Conservation (phyloP, 2,888 invertebrate species). For the Diarsia dahlii region DNA sequence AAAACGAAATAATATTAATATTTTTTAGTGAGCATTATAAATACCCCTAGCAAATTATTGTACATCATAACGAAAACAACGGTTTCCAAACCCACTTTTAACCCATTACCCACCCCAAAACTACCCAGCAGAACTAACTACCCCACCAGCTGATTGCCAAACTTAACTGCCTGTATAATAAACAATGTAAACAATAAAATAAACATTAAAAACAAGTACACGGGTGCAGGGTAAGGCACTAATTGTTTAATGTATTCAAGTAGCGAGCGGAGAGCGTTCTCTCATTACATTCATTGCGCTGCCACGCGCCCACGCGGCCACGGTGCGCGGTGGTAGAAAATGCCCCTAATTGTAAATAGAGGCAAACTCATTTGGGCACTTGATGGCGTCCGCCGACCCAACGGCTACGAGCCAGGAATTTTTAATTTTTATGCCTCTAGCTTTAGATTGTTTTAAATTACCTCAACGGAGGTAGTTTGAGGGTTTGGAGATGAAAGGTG, state of each 20-base stretch:
- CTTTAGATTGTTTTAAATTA: slow-evolving; percentile 65
- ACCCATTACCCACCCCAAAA: not conserved
- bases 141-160: slow-evolving; percentile 48
- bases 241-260: slow-evolving; percentile 81
- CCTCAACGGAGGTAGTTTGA: slow-evolving; percentile 43
- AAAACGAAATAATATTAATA: not conserved
- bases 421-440: slow-evolving; percentile 76
- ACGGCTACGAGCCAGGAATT: slow-evolving; percentile 74
- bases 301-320: slow-evolving; percentile 28
- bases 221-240: slow-evolving; percentile 62
- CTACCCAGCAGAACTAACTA: slow-evolving; percentile 27
- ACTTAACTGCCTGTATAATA: slow-evolving; percentile 57
- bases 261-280: slow-evolving; percentile 66
- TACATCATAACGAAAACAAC: not conserved
- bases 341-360: slow-evolving; percentile 79
- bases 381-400: slow-evolving; percentile 71
- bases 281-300: slow-evolving; percentile 77
- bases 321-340: slow-evolving; percentile 52
- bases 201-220: slow-evolving; percentile 67
- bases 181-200: slow-evolving; percentile 69
- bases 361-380: slow-evolving; percentile 82
- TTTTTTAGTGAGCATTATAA: not conserved
- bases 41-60: not conserved
- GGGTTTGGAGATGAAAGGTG: not conserved
- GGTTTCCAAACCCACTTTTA: not conserved